These are phyloP conservation scores for Larimichthys polyactis DNA, from an alignment of 2,113 vertebrate genomes.

Conservation along the genomic window DNA sequence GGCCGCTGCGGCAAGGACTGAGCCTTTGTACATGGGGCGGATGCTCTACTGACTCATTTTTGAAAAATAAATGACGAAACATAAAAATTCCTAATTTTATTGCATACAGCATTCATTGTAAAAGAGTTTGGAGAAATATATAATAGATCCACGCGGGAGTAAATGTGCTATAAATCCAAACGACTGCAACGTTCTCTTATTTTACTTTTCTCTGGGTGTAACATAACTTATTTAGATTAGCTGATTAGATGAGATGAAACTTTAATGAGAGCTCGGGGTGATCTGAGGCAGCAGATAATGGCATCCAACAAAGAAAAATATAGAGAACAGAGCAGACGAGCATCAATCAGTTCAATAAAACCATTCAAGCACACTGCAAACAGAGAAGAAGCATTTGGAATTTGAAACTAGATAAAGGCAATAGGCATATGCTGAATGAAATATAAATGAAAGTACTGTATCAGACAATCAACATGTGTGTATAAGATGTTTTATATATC, in stretches of 20 bases:
- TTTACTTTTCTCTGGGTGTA: slow-evolving; percentile 4
- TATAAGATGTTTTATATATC: background rate
- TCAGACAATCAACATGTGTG: background rate
- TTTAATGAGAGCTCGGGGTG: slow-evolving; percentile 12
- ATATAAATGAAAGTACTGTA: background rate
- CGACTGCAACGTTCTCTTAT: background rate
- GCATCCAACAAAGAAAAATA: slow-evolving; percentile 20
- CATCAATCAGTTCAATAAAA: slow-evolving; percentile 1
- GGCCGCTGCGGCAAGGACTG: too few species aligned
- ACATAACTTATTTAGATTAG: slow-evolving; percentile 28
- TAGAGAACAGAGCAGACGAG: background rate
- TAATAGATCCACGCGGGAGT: background rate
- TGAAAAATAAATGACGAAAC: background rate
- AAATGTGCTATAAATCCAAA: background rate
- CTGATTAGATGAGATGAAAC: slow-evolving; percentile 30
- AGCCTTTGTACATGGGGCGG: too few species aligned
- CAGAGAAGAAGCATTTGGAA: background rate
- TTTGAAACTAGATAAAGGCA: background rate
- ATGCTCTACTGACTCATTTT: too few species aligned
- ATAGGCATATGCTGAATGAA: background rate
- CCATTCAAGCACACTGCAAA: too few species aligned
- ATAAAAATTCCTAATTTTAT: background rate
- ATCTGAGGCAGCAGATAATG: slow-evolving; percentile 21
- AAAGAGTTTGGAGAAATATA: background rate
- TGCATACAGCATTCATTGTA: background rate